These are phyloP conservation scores for Pholis gunnellus DNA, from an alignment of 2,113 vertebrate genomes.

Conservation along the genomic window DNA sequence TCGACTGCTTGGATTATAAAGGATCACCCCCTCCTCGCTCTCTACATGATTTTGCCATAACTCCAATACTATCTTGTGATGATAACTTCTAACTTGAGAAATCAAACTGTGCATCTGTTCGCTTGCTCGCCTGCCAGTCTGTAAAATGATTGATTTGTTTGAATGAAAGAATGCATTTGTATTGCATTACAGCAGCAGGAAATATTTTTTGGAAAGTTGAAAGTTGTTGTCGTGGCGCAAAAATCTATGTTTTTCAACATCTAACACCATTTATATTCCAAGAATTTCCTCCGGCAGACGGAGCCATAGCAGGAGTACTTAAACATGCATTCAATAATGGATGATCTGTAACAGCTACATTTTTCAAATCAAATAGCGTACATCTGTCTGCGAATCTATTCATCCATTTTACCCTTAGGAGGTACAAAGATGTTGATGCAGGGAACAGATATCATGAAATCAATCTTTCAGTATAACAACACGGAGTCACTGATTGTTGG, in stretches of 20 bases:
- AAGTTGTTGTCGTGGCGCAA: not conserved
- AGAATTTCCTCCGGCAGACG: not conserved
- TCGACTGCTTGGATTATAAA: conserved; percentile 67
- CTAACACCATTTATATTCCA: not conserved
- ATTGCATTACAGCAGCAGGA: conserved; percentile 12
- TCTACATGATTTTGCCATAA: conserved; percentile 64
- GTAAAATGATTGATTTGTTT: not conserved
- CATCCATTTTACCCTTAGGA: not conserved
- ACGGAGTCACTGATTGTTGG: not conserved
- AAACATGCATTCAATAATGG: conserved; percentile 2
- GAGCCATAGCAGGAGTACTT: conserved; percentile 11
- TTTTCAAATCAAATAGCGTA: conserved; percentile 17
- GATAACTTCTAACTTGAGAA: conserved; percentile 40
- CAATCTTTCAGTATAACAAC: conserved; percentile 2
- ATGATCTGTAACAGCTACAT: not conserved
- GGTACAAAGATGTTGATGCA: not conserved
- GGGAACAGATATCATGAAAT: not conserved
- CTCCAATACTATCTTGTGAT: conserved; percentile 34
- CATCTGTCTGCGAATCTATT: conserved; percentile 30
- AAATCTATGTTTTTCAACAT: conserved; percentile 4
- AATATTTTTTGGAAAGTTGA: not conserved
- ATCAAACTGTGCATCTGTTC: conserved; percentile 28
- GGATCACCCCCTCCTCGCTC: conserved; percentile 44
- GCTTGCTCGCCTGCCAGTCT: conserved; percentile 10
- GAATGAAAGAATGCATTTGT: not conserved